Evolutionary conservation across 2,888 invertebrate species (phyloP).

Genomic region (Drosophila flavopinicola): DNA sequence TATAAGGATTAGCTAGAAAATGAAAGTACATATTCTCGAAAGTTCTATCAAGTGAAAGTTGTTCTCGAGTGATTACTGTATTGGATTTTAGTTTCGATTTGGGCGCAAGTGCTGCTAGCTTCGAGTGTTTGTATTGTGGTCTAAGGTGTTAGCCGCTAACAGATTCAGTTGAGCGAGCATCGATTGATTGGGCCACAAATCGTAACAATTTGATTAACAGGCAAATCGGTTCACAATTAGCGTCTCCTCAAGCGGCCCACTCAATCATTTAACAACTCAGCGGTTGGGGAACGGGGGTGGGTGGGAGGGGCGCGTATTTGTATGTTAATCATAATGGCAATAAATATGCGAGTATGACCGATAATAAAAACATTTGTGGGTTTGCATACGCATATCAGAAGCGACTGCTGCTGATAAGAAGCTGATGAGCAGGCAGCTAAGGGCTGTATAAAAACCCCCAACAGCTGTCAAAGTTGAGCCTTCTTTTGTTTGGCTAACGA

Average conservation of each 20-base stretch:
- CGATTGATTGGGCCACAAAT: constrained; percentile 15
- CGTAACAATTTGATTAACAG: constrained; percentile 51
- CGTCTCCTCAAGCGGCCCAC: constrained; percentile 31
- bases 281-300: too few species aligned
- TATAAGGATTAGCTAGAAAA: too few species aligned
- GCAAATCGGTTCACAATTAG: constrained; percentile 51
- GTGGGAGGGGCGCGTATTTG: background rate
- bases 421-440: background rate
- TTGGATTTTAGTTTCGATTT: constrained; percentile 21
- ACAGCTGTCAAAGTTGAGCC: constrained; percentile 12
- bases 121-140: background rate
- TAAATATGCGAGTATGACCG: constrained; percentile 33
- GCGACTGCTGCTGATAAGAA: constrained; percentile 1
- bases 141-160: constrained; percentile 7
- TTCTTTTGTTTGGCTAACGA: constrained; percentile 15
- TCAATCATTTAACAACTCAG: background rate
- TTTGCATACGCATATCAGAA: constrained; percentile 2
- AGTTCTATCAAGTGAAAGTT: too few species aligned
- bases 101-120: background rate
- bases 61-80: background rate
- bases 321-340: constrained; percentile 31
- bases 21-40: too few species aligned
- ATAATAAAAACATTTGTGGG: constrained; percentile 33
- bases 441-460: constrained; percentile 9
- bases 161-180: constrained; percentile 4